phyloP scores from a whole-genome alignment of 2,888 invertebrate species.

The Epirrita christyi region DNA sequence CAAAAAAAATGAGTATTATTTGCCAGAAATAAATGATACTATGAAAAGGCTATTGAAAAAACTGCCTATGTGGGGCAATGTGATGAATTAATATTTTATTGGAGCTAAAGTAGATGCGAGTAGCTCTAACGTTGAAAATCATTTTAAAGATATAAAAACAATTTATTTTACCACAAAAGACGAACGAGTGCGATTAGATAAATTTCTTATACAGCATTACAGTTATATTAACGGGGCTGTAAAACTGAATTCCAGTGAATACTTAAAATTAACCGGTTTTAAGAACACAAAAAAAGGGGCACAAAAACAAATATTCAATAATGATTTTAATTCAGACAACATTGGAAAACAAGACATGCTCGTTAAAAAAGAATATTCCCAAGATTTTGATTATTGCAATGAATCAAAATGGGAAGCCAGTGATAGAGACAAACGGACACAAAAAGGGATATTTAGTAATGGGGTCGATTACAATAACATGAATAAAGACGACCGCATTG shows the following conservation, averaged over 20 bases:
- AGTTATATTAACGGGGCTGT: conserved; percentile 12
- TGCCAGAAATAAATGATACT: background rate
- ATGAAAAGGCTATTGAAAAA: conserved; percentile 1
- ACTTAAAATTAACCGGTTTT: too few relatives aligned
- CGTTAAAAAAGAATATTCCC: too few relatives aligned
- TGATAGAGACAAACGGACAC: too few relatives aligned
- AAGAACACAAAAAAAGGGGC: too few relatives aligned
- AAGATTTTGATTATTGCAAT: too few relatives aligned
- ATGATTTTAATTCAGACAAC: too few relatives aligned
- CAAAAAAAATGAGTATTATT: conserved; percentile 1
- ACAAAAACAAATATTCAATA: background rate
- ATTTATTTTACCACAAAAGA: conserved; percentile 27
- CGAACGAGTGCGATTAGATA: conserved; percentile 27
- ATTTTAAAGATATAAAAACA: conserved; percentile 34
- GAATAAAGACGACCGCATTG: too few relatives aligned
- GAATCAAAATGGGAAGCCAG: too few relatives aligned
- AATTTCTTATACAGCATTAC: conserved; percentile 30
- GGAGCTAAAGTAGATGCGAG: conserved; percentile 5
- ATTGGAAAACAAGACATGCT: too few relatives aligned
- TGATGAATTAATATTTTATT: conserved; percentile 3
- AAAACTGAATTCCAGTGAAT: conserved; percentile 1
- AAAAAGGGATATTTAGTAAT: too few relatives aligned
- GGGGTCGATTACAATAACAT: too few relatives aligned
- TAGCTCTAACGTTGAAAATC: conserved; percentile 33
- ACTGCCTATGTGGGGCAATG: background rate